Evolutionary conservation across 2,113 vertebrate species (phyloP), one percentile per base, ranked within the genome.

Genomic region (Aix galericulata): DNA sequence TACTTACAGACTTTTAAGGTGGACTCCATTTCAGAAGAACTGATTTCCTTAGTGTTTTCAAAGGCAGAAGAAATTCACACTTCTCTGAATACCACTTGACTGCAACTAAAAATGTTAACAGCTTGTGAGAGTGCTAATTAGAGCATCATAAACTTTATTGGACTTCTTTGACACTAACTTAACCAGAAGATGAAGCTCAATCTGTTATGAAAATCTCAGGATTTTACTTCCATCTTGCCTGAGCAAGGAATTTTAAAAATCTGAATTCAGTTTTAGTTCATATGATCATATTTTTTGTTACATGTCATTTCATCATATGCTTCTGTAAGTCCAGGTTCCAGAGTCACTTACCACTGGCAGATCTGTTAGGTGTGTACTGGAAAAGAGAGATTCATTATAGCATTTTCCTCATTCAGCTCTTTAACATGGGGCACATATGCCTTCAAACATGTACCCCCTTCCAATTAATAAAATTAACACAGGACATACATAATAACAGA

Each of bases 111-210:
- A 90, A 96, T 89, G 74, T 85, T 85, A 94, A 66, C 72, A 94
- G 73, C 71, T 93, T 86, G 58, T 32, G 50, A 67, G 34, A 88
- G 34, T 93, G 85, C 46, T 97, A 97, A 95, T 96, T 92, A 94
- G 48, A 95, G 55, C 52, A 91, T 80, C 84, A 92, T 93, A 92
- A 93, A 95, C 68, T 78, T 58, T 91, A 91, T 71, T 74, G 7
- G 84, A 21, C 27, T 74, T 56, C 80, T 81, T 85, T 77, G 60
- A 86, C 71, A 63, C 42, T 86, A 83, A 63, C 69, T 63, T 82
- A 86, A 85, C 44, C 66, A 86, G 82, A 81, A 88, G 82, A 92
- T 84, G 38, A 90, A 95, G 86, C 12, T 69, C 58, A 85, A n/a
- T 88, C 48, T 93, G 53, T 67, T 78, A 77, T 38, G 46, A 66